phyloP scores from a whole-genome alignment of 1,140 invertebrate genomes.

The Bombus vancouverensis region DNA sequence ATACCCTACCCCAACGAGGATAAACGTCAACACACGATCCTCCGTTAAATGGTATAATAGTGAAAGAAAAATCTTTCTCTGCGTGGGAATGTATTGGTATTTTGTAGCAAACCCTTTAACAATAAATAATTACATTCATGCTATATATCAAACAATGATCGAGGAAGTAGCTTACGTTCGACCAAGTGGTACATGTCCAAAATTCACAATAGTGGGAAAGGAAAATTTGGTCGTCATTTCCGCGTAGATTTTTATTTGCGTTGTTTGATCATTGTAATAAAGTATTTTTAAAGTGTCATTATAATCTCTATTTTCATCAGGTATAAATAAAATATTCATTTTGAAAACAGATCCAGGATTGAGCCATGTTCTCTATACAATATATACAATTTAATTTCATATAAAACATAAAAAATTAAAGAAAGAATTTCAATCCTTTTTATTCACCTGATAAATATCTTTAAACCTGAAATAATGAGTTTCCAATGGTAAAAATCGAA shows the following conservation, averaged over 20 bases:
- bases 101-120: slow-evolving; percentile 16
- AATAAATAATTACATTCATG: not conserved
- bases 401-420: not conserved
- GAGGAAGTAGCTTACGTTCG: slow-evolving; percentile 7
- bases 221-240: not conserved
- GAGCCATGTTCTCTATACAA: slow-evolving; percentile 20
- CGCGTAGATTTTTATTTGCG: slow-evolving; percentile 4
- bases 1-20: slow-evolving; percentile 33
- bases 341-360: slow-evolving; percentile 28
- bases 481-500: slow-evolving; percentile 15
- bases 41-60: not conserved
- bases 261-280: slow-evolving; percentile 1
- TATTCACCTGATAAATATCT: slow-evolving; percentile 6
- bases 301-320: slow-evolving; percentile 31
- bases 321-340: slow-evolving; percentile 24
- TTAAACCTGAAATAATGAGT: slow-evolving; percentile 17
- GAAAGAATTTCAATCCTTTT: not conserved
- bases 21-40: slow-evolving; percentile 25
- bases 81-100: slow-evolving; percentile 21
- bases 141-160: not conserved
- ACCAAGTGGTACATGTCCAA: slow-evolving; percentile 36
- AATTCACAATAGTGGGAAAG: slow-evolving; percentile 16
- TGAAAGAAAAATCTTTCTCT: slow-evolving; percentile 23
- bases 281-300: slow-evolving; percentile 20
- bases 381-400: not conserved